Percentiles rank a stretch among this genome's conserved stretches.
Evolutionary conservation across 2,888 invertebrate species (phyloP).

Genomic region (Eugnorisma glareosa): DNA sequence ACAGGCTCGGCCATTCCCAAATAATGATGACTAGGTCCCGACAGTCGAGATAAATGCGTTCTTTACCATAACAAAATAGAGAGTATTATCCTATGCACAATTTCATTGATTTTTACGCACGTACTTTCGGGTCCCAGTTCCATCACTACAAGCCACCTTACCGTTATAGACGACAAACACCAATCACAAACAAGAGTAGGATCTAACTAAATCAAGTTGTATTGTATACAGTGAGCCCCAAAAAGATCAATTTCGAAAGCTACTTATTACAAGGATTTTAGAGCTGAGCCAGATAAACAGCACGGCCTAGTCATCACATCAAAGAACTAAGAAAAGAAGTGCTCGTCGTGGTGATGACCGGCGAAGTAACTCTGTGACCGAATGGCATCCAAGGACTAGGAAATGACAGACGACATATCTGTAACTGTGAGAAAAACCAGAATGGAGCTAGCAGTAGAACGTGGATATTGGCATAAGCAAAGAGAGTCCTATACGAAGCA

Average conservation of each 20-base stretch:
- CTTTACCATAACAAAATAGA: background rate
- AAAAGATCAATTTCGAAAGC: background rate
- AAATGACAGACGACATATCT: background rate
- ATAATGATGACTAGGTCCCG: background rate
- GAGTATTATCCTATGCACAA: background rate
- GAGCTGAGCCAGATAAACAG: background rate
- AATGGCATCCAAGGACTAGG: background rate
- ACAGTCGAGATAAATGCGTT: background rate
- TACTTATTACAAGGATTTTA: background rate
- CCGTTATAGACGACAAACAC: background rate
- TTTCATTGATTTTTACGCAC: background rate
- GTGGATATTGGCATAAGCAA: background rate
- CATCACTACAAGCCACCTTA: conserved; percentile 4
- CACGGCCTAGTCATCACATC: background rate
- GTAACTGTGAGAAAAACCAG: background rate
- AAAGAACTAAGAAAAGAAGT: background rate
- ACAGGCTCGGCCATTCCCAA: background rate
- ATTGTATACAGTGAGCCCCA: background rate
- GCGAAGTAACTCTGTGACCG: background rate
- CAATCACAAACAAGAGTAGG: background rate
- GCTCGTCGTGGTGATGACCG: background rate
- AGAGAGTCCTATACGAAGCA: background rate
- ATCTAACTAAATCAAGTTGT: background rate
- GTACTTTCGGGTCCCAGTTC: background rate
- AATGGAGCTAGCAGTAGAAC: background rate